Percentiles rank a stretch among this genome's conserved stretches.
phyloP scores from a whole-genome alignment of 2,888 invertebrate genomes.

The Drosophila yooni region DNA sequence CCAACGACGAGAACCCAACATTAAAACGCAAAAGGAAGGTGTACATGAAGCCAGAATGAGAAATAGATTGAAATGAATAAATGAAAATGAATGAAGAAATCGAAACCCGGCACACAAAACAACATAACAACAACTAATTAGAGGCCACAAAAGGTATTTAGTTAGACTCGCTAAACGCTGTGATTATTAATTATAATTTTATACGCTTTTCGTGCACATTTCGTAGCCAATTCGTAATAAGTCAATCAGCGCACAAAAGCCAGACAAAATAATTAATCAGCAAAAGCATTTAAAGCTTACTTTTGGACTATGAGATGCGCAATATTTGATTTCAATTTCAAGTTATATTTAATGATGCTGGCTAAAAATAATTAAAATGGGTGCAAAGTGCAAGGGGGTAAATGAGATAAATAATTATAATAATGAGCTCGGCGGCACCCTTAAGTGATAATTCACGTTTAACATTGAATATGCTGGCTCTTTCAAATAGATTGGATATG shows the following conservation, averaged over 20 bases:
- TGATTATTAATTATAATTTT: constrained; percentile 66
- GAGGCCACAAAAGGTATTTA: constrained; percentile 52
- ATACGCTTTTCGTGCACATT: constrained; percentile 30
- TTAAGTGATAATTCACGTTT: not conserved
- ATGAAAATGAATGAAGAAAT: constrained; percentile 34
- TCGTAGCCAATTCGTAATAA: constrained; percentile 52
- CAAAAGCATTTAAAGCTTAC: not conserved
- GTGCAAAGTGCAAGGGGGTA: not conserved
- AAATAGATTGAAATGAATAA: constrained; percentile 35
- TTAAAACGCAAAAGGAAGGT: constrained; percentile 30
- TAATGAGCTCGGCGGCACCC: not conserved
- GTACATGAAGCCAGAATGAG: constrained; percentile 1
- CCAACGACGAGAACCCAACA: constrained; percentile 39
- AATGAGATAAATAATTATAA: not conserved
- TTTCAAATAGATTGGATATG: constrained; percentile 14
- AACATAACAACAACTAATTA: constrained; percentile 41
- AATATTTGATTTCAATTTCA: not conserved
- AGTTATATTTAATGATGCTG: not conserved
- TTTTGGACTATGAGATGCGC: constrained; percentile 9
- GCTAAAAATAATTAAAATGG: not conserved
- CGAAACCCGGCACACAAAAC: constrained; percentile 26
- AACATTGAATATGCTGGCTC: constrained; percentile 11
- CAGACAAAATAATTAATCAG: constrained; percentile 41
- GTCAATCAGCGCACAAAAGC: constrained; percentile 56
- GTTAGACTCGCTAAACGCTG: constrained; percentile 65